These are phyloP conservation scores for Stictonetta naevosa DNA, from an alignment of 2,113 vertebrate genomes.

Conservation along the genomic window DNA sequence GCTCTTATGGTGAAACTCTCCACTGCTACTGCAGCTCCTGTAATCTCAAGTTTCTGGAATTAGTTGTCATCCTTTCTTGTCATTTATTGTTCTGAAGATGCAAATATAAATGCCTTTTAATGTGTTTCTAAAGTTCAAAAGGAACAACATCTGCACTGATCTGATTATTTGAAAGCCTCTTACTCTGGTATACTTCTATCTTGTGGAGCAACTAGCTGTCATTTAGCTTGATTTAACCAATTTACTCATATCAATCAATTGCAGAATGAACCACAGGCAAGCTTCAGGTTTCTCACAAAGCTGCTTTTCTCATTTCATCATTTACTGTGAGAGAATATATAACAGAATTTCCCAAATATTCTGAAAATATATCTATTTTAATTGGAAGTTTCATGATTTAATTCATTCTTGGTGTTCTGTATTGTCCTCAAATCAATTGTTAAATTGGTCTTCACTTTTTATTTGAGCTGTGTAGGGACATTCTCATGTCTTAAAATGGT, in stretches of 20 bases:
- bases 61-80: not conserved
- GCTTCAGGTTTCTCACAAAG: constrained; percentile 19
- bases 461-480: not conserved
- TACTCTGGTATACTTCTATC: not conserved
- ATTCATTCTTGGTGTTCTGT: not conserved
- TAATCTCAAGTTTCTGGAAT: not conserved
- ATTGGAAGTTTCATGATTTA: not conserved
- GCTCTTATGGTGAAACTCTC: not conserved
- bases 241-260: constrained; percentile 69
- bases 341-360: constrained; percentile 46
- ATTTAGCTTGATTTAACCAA: constrained; percentile 50
- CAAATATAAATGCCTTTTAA: constrained; percentile 23
- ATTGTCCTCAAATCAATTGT: not conserved
- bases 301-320: constrained; percentile 50
- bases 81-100: not conserved
- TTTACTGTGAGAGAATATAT: constrained; percentile 39
- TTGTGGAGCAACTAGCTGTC: constrained; percentile 36
- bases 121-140: not conserved
- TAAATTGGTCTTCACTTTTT: not conserved
- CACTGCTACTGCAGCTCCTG: not conserved
- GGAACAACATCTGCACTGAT: not conserved
- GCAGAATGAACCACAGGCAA: constrained; percentile 50
- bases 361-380: not conserved
- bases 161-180: constrained; percentile 7
- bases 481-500: not conserved